Percentiles rank a stretch among this genome's conserved stretches.
These are phyloP conservation scores for Rhinolophus ferrumequinum DNA, from an alignment of 2,113 vertebrate genomes.

Conservation along the genomic window DNA sequence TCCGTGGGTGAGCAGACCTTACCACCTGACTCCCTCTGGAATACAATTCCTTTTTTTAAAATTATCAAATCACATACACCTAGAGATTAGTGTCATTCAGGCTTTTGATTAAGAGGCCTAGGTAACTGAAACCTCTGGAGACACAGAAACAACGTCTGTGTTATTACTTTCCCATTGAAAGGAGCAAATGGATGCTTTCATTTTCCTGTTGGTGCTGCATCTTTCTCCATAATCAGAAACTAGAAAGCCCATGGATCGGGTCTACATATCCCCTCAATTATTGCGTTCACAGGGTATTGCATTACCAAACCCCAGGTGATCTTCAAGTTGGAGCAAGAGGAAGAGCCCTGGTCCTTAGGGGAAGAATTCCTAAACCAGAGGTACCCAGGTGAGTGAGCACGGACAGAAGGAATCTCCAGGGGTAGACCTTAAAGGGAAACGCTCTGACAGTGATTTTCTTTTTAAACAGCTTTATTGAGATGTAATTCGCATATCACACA, in stretches of 20 bases:
- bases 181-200: background rate
- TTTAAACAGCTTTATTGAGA: background rate
- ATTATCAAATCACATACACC: background rate
- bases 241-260: background rate
- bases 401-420: background rate
- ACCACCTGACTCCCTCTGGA: background rate
- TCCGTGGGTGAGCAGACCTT: too few relatives aligned
- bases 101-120: background rate
- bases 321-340: constrained; percentile 51
- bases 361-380: background rate
- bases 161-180: background rate
- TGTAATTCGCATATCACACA: background rate
- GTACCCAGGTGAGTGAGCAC: background rate
- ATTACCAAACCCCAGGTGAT: constrained; percentile 42
- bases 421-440: background rate
- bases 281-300: background rate
- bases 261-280: background rate
- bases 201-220: background rate
- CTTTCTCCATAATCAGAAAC: background rate
- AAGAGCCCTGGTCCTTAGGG: constrained; percentile 15
- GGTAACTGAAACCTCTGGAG: background rate
- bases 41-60: background rate
- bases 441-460: background rate
- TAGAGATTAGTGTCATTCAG: background rate
- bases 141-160: background rate